Conservation (phyloP, 2,113 vertebrate genomes). For the Melanerpes formicivorus region DNA sequence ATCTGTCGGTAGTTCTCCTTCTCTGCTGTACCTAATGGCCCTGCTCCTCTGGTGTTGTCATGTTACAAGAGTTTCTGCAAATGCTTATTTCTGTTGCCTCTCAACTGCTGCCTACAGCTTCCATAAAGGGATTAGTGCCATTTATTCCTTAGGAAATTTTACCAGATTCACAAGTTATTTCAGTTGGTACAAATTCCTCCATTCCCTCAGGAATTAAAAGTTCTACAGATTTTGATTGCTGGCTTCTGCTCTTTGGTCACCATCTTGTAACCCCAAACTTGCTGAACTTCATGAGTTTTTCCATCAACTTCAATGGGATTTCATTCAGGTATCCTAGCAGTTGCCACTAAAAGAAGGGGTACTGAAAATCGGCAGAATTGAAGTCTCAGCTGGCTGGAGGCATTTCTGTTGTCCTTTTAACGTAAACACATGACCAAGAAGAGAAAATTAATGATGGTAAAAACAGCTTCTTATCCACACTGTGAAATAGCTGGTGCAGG, state of each 20-base stretch:
- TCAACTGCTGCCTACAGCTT: neutral
- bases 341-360: neutral
- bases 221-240: neutral
- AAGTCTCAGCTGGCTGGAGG: neutral
- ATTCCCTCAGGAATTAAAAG: neutral
- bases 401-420: neutral
- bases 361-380: neutral
- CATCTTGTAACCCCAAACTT: neutral
- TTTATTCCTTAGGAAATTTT: neutral
- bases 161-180: neutral
- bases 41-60: rapidly evolving
- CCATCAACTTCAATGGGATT: neutral
- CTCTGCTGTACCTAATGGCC: neutral
- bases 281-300: neutral
- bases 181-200: neutral
- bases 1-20: neutral
- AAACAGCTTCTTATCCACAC: neutral
- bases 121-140: neutral
- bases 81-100: neutral
- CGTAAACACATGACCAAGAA: neutral
- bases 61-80: neutral
- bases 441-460: neutral
- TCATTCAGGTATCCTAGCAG: neutral
- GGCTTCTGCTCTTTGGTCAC: neutral
- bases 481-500: neutral